These are phyloP conservation scores for Drosophila affinis DNA, from an alignment of 2,888 invertebrate species.

Conservation along the genomic window DNA sequence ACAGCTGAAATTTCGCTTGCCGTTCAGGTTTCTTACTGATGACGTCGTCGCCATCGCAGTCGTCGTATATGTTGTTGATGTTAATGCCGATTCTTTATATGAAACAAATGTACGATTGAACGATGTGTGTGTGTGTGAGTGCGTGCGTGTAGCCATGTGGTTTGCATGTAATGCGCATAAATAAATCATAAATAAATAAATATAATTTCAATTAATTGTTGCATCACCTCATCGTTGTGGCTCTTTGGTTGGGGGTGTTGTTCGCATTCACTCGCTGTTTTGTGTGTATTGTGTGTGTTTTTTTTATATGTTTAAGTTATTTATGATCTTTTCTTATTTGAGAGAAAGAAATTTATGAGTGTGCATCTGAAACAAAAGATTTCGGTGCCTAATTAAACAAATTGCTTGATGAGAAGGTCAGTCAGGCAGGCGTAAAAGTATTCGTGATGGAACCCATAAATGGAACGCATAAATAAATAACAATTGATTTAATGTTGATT, in stretches of 20 bases:
- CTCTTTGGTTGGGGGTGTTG: constrained; percentile 20
- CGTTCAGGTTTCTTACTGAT: constrained; percentile 54
- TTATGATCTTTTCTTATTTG: constrained; percentile 4
- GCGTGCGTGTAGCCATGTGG: constrained; percentile 26
- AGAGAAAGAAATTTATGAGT: constrained; percentile 28
- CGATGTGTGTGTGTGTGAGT: not conserved
- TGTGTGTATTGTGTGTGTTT: constrained; percentile 1
- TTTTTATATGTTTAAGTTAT: constrained; percentile 16
- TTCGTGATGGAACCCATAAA: constrained; percentile 9
- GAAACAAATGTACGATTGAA: not conserved
- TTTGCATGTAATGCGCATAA: constrained; percentile 18
- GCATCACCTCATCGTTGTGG: constrained; percentile 61
- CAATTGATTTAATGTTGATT: constrained; percentile 7
- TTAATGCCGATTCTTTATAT: constrained; percentile 22
- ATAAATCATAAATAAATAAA: constrained; percentile 41
- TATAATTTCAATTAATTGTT: constrained; percentile 39
- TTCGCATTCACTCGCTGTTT: constrained; percentile 5
- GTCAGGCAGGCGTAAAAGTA: not conserved
- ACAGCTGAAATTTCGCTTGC: constrained; percentile 16
- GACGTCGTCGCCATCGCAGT: constrained; percentile 58
- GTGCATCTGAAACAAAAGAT: constrained; percentile 49
- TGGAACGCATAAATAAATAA: constrained; percentile 8
- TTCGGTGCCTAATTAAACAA: constrained; percentile 20
- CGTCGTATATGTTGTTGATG: constrained; percentile 11
- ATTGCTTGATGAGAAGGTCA: not conserved